phyloP scores from a whole-genome alignment of 2,113 vertebrate species.

The Pristiophorus japonicus region DNA sequence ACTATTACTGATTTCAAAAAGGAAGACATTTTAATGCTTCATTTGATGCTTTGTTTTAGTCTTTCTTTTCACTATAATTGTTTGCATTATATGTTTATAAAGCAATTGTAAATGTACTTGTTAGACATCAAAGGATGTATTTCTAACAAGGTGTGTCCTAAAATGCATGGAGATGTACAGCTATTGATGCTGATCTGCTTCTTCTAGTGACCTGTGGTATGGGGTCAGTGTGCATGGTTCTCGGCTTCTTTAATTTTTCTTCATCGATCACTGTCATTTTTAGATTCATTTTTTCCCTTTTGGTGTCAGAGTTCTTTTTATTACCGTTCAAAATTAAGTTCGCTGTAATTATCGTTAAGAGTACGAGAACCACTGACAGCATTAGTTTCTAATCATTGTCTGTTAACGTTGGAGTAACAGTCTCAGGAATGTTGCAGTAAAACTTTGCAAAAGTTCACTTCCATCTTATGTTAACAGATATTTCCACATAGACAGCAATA shows the following conservation, averaged over 20 bases:
- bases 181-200: not conserved
- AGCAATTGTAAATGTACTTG: conserved; percentile 8
- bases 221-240: not conserved
- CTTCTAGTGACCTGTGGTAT: not conserved
- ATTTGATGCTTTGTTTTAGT: not conserved
- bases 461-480: not conserved
- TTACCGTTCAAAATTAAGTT: not conserved
- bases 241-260: not conserved
- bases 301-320: not conserved
- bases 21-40: not conserved
- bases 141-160: not conserved
- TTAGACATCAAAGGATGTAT: not conserved
- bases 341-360: not conserved
- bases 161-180: not conserved
- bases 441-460: not conserved
- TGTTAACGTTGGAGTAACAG: not conserved
- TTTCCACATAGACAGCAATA: not conserved
- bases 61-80: not conserved
- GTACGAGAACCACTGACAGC: not conserved
- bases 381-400: not conserved
- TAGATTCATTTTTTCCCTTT: not conserved
- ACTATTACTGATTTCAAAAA: not conserved
- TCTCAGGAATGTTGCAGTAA: not conserved
- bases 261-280: not conserved
- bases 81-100: not conserved